Evolutionary conservation across 2,797 vertebrate species (phyloP).

Genomic region (Syndactyla subalaris): DNA sequence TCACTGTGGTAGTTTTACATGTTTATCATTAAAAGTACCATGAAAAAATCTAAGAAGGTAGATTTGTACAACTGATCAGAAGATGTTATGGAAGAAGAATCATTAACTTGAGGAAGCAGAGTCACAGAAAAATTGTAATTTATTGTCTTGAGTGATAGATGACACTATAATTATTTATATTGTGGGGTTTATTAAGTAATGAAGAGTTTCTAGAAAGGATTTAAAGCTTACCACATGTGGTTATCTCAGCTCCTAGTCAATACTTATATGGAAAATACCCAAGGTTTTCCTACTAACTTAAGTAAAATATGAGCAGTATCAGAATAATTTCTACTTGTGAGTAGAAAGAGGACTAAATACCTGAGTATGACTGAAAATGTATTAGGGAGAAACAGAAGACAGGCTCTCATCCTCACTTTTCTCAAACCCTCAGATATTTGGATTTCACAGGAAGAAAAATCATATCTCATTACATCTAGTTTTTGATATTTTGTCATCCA

Average conservation of each 20-base stretch:
- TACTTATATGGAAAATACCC: background rate
- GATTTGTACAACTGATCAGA: background rate
- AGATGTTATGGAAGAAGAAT: background rate
- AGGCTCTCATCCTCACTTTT: background rate
- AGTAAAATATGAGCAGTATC: background rate
- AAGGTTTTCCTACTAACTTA: background rate
- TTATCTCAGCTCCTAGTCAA: background rate
- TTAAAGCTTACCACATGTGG: background rate
- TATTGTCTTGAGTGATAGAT: background rate
- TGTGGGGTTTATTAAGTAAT: background rate
- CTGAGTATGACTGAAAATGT: background rate
- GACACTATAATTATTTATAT: background rate
- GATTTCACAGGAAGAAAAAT: background rate
- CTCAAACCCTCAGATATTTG: background rate
- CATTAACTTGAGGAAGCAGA: background rate
- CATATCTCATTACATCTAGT: background rate
- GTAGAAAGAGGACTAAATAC: background rate
- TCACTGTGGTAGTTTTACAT: background rate
- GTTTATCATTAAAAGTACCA: background rate
- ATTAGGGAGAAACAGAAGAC: background rate
- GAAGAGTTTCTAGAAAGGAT: background rate
- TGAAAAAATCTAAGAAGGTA: background rate
- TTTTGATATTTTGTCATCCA: background rate
- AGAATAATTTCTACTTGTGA: background rate
- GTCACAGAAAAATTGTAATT: background rate